phyloP scores from a whole-genome alignment of 2,797 vertebrate genomes.

The Morelia viridis region DNA sequence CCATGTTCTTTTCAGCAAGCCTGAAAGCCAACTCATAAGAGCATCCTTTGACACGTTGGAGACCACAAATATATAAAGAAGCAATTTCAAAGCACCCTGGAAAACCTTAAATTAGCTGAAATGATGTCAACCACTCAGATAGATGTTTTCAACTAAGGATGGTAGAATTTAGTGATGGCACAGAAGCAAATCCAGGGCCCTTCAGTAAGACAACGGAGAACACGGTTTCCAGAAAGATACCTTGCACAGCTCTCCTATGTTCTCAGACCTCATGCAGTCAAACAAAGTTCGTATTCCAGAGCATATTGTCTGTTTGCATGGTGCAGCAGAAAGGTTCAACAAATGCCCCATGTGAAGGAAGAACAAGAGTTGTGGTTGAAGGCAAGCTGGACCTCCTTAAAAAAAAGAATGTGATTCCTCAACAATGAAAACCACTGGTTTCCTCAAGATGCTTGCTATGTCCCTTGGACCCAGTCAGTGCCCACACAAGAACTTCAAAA shows the following conservation, averaged over 20 bases:
- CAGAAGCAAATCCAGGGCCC: background rate
- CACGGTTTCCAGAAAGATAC: background rate
- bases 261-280: background rate
- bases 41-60: background rate
- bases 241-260: background rate
- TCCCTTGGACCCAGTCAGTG: background rate
- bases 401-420: background rate
- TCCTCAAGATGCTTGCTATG: background rate
- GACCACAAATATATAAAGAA: background rate
- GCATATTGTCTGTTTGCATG: background rate
- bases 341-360: background rate
- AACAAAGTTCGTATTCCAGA: background rate
- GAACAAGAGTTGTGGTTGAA: background rate
- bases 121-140: rapidly evolving
- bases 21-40: background rate
- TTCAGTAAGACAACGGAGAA: background rate
- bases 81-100: background rate
- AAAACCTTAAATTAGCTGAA: background rate
- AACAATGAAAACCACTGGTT: background rate
- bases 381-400: background rate
- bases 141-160: background rate
- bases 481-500: background rate
- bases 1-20: background rate
- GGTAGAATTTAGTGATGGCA: background rate
- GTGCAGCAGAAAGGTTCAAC: background rate